A percentile compares a stretch with the other conserved stretches of the same genome.
Evolutionary conservation across 2,113 vertebrate species (phyloP).

Genomic region (Otis tarda): DNA sequence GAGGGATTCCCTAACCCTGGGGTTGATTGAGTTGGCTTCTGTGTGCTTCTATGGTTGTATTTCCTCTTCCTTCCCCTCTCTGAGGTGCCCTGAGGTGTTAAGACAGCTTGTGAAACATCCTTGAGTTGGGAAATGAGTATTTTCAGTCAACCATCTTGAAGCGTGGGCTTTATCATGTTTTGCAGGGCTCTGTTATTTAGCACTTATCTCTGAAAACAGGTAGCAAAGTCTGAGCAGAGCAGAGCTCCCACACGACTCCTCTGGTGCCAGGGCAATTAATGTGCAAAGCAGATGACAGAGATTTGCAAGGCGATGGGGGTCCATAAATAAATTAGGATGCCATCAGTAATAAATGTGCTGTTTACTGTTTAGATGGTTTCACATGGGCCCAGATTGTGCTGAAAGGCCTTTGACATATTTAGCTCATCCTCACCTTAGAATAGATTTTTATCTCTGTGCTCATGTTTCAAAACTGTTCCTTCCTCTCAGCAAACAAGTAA

Average conservation of each 20-base stretch:
- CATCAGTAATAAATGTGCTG: neutral
- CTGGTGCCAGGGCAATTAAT: neutral
- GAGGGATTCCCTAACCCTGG: constrained; percentile 51
- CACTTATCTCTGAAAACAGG: neutral
- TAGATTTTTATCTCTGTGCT: constrained; percentile 48
- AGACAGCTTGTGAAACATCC: neutral
- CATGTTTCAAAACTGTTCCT: constrained; percentile 23
- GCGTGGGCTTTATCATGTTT: neutral
- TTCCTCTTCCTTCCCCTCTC: neutral
- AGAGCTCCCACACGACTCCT: neutral
- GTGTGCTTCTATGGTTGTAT: neutral
- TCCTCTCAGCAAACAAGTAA: neutral
- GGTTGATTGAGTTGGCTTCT: constrained; percentile 30
- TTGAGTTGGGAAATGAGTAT: neutral
- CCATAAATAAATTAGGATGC: constrained; percentile 20
- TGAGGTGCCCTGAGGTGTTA: neutral
- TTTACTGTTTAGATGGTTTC: constrained; percentile 26
- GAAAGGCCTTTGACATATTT: constrained; percentile 33
- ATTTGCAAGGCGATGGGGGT: neutral
- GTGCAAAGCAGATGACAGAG: neutral
- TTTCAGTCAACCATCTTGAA: neutral
- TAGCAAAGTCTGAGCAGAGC: neutral
- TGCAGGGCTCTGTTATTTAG: neutral
- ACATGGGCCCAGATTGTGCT: neutral
- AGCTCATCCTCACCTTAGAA: constrained; percentile 51